These are phyloP conservation scores for Phylloscopus collybita DNA, from an alignment of 2,797 vertebrate species.

Conservation along the genomic window DNA sequence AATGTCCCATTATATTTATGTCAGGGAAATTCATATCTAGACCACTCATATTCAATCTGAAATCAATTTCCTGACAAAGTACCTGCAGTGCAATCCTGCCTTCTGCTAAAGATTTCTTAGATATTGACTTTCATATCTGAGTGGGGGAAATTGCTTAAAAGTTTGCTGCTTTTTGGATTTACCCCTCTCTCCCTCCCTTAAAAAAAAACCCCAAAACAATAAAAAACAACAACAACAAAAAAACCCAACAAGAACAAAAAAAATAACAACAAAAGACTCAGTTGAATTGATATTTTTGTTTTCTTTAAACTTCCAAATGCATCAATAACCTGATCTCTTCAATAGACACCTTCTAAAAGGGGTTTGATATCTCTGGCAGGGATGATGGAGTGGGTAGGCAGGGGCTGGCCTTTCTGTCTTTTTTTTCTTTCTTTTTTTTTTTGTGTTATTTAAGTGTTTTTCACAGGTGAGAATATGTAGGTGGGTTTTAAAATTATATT, in stretches of 20 bases:
- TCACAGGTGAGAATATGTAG: background rate
- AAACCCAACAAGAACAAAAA: background rate
- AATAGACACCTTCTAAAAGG: background rate
- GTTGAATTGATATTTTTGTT: background rate
- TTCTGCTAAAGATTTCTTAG: constrained; percentile 40
- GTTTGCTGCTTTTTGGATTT: constrained; percentile 9
- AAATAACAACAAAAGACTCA: fast-evolving
- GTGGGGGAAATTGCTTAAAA: background rate
- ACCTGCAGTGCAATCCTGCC: background rate
- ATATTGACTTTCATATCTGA: background rate
- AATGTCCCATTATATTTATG: background rate
- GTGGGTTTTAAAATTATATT: background rate
- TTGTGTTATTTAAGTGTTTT: background rate
- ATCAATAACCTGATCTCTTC: background rate
- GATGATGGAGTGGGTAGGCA: background rate
- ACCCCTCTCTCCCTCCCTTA: background rate
- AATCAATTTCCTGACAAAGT: background rate
- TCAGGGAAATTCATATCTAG: background rate
- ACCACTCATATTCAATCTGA: background rate
- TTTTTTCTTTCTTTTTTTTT: background rate
- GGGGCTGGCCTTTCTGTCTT: background rate
- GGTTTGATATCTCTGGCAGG: background rate
- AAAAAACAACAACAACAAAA: background rate
- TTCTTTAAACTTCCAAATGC: background rate
- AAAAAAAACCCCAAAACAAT: background rate